Evolutionary conservation across 1,140 invertebrate genomes (phyloP).

Genomic region (Sarcophaga peregrina): DNA sequence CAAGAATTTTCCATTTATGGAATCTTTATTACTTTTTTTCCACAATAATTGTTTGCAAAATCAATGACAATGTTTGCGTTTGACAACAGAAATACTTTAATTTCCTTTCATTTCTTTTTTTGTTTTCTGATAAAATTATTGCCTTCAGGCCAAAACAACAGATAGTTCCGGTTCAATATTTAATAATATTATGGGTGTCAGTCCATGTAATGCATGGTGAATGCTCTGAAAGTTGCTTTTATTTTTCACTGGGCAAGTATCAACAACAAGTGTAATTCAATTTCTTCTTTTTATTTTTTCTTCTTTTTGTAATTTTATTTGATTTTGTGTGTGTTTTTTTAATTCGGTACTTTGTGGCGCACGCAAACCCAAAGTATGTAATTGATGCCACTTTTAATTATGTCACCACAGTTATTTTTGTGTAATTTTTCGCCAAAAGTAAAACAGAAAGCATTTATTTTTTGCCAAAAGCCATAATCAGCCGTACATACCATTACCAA

Average conservation of each 20-base stretch:
- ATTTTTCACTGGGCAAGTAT: too few relatives aligned
- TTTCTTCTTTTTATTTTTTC: background rate
- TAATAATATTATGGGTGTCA: background rate
- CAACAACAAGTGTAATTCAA: background rate
- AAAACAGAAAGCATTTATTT: slow-evolving; percentile 36
- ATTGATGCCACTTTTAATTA: slow-evolving; percentile 23
- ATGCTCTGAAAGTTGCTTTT: slow-evolving; percentile 1
- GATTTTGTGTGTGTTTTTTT: background rate
- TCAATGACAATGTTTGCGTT: too few relatives aligned
- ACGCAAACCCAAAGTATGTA: background rate
- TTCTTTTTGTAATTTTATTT: background rate
- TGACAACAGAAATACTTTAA: too few relatives aligned
- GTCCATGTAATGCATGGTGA: background rate
- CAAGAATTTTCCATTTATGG: too few relatives aligned
- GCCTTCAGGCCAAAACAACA: background rate
- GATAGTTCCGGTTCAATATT: slow-evolving; percentile 14
- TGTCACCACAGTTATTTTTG: background rate
- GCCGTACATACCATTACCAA: too few relatives aligned
- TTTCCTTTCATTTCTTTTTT: background rate
- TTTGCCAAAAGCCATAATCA: background rate
- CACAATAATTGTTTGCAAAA: too few relatives aligned
- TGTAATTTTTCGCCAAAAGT: background rate
- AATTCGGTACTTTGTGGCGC: background rate
- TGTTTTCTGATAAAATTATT: too few relatives aligned
- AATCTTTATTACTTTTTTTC: too few relatives aligned